Conservation (phyloP, 92 coral and sea anemone species). For the Phenganax stokvisi region DNA sequence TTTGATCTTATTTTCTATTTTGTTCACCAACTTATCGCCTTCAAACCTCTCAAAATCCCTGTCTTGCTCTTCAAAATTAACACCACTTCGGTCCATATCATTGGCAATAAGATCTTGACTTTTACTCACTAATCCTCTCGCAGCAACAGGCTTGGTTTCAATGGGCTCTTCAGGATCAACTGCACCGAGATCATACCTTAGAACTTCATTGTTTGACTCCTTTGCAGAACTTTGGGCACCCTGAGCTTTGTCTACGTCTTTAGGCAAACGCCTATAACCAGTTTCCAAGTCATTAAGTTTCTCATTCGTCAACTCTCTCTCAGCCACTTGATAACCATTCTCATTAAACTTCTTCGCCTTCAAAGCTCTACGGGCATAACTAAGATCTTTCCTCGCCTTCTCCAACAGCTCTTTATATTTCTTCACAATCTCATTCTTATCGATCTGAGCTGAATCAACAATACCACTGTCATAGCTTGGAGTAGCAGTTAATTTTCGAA, state of each 20-base stretch:
- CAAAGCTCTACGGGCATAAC: slow-evolving; percentile 16
- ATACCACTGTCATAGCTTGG: slow-evolving; percentile 37
- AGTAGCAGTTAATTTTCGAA: slow-evolving; percentile 2
- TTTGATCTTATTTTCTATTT: not conserved
- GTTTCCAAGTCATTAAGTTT: no score
- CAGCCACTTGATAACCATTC: no score
- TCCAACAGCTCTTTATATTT: slow-evolving; percentile 37
- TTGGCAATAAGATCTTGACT: no score
- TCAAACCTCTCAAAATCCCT: not conserved
- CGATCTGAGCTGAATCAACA: not conserved
- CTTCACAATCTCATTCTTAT: slow-evolving; percentile 26
- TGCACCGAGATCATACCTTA: not conserved
- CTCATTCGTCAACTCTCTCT: no score
- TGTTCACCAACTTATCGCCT: not conserved
- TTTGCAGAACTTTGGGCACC: no score
- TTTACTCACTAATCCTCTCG: no score
- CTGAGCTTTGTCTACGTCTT: no score
- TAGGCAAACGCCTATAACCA: no score
- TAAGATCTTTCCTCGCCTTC: slow-evolving; percentile 30
- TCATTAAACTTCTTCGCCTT: not conserved
- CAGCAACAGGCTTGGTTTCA: no score
- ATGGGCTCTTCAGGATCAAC: not conserved
- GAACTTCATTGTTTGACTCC: no score
- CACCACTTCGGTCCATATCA: no score
- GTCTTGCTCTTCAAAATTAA: not conserved